Percentiles rank a stretch among this genome's conserved stretches.
phyloP scores from a whole-genome alignment of 2,888 invertebrate genomes.

The Lasius platythorax region DNA sequence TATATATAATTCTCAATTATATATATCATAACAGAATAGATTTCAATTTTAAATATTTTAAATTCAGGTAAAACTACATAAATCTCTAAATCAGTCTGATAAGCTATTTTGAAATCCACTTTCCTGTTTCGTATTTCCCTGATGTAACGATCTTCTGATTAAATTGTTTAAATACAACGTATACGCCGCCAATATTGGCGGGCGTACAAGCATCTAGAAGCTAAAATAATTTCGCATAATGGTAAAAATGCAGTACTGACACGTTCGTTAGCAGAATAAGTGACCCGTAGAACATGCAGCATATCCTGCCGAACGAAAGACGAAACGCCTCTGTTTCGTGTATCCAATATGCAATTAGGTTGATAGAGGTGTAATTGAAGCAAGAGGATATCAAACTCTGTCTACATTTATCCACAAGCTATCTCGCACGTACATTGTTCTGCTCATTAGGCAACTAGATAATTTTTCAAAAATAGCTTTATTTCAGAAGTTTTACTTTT shows the following conservation, averaged over 20 bases:
- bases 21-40: neutral
- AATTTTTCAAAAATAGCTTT: constrained; percentile 37
- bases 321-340: constrained; percentile 67
- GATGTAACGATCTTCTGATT: constrained; percentile 6
- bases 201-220: constrained; percentile 34
- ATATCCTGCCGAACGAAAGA: constrained; percentile 61
- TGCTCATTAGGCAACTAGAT: constrained; percentile 20
- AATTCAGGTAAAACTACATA: neutral
- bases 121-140: neutral
- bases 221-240: constrained; percentile 75
- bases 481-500: constrained; percentile 56
- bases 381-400: constrained; percentile 76
- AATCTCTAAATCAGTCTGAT: neutral
- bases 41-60: neutral
- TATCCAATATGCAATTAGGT: constrained; percentile 70
- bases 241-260: constrained; percentile 61
- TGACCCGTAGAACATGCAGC: constrained; percentile 66
- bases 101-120: constrained; percentile 5
- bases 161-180: constrained; percentile 20
- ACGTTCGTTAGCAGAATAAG: constrained; percentile 67
- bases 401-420: constrained; percentile 73
- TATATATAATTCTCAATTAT: neutral
- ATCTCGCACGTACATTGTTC: constrained; percentile 49
- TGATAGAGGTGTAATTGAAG: constrained; percentile 77
- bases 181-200: constrained; percentile 24